phyloP scores from a whole-genome alignment of 2,113 vertebrate genomes.

The Ptilorrhoa leucosticta region DNA sequence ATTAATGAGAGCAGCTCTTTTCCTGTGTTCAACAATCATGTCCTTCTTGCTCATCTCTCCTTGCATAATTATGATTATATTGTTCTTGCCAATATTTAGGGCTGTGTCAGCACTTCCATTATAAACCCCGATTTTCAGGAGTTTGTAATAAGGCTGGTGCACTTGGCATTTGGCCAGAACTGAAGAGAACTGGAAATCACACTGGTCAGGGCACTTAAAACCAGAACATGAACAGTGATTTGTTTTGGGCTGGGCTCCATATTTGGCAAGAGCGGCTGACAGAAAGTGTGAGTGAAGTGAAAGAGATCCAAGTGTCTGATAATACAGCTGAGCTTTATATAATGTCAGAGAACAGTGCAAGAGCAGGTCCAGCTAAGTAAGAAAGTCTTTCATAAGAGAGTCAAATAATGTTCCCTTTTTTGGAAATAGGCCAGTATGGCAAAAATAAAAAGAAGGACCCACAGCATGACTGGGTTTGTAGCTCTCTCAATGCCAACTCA shows the following conservation, averaged over 20 bases:
- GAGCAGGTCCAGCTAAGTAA: not conserved
- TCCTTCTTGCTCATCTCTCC: slow-evolving; percentile 33
- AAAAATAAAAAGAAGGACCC: not conserved
- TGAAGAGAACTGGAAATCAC: slow-evolving; percentile 27
- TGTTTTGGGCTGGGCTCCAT: slow-evolving; percentile 9
- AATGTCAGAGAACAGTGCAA: not conserved
- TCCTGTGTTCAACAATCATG: not conserved
- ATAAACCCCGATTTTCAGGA: slow-evolving; percentile 6
- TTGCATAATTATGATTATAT: slow-evolving; percentile 17
- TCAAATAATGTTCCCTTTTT: not conserved
- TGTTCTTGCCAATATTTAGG: slow-evolving; percentile 15
- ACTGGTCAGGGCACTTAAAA: not conserved
- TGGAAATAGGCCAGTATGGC: not conserved
- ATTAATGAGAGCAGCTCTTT: not conserved
- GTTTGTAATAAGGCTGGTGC: not conserved
- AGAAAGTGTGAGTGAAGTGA: not conserved
- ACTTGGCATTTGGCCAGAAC: not conserved
- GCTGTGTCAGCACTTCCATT: slow-evolving; percentile 43
- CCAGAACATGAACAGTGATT: slow-evolving; percentile 8
- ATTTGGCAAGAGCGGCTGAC: slow-evolving; percentile 20
- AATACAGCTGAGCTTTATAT: not conserved
- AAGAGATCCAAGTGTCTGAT: slow-evolving; percentile 8
- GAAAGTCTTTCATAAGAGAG: not conserved
- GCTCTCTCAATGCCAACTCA: not conserved
- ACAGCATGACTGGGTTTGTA: not conserved